Conservation (phyloP, 2,888 invertebrate genomes). For the Meandrusa payeni region DNA sequence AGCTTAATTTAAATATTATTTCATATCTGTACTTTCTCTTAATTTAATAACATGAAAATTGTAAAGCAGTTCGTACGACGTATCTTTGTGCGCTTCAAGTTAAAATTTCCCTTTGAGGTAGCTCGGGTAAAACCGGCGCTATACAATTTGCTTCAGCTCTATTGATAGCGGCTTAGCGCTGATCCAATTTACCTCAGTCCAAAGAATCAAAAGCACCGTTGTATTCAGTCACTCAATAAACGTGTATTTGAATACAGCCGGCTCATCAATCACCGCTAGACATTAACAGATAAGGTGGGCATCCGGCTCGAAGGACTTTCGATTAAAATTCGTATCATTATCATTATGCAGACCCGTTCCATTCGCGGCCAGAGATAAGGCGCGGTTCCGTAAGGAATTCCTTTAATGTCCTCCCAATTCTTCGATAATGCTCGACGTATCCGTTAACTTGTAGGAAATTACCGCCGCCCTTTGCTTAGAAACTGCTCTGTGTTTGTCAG, state of each 20-base stretch:
- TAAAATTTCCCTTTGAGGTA: conserved; percentile 9
- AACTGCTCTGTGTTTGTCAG: too few relatives aligned
- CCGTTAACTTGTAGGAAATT: conserved; percentile 13
- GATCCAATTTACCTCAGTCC: conserved; percentile 17
- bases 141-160: not conserved
- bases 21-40: too few relatives aligned
- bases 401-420: conserved; percentile 49
- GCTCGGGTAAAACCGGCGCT: not conserved
- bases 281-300: conserved; percentile 23
- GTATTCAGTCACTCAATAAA: conserved; percentile 12
- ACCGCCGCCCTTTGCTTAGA: not conserved
- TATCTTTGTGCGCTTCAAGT: too few relatives aligned
- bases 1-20: too few relatives aligned
- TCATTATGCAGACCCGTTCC: conserved; percentile 20
- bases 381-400: conserved; percentile 41
- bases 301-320: conserved; percentile 13
- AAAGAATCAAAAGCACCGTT: conserved; percentile 16
- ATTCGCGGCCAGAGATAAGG: conserved; percentile 23
- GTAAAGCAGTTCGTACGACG: not conserved
- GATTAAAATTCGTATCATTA: conserved; percentile 26
- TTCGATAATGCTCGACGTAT: conserved; percentile 42
- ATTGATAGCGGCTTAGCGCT: conserved; percentile 9
- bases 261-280: conserved; percentile 22
- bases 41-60: not conserved
- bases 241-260: conserved; percentile 20